phyloP scores from a whole-genome alignment of 2,888 invertebrate species.

The Minunthozetes semirufus region DNA sequence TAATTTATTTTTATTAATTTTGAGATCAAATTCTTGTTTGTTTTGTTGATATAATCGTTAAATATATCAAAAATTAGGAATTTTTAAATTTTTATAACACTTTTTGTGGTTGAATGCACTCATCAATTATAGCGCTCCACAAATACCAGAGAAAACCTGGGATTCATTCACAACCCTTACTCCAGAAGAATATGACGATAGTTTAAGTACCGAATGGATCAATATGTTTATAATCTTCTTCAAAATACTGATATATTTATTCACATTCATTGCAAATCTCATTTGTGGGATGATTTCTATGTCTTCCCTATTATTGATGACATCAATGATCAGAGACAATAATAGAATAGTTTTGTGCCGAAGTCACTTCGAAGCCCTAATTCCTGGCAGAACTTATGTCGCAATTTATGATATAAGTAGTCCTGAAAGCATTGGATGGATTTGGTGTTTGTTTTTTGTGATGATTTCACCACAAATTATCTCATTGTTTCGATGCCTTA shows the following conservation, averaged over 20 bases:
- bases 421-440: conserved; percentile 45
- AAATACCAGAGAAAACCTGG: conserved; percentile 35
- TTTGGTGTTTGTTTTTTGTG: conserved; percentile 46
- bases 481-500: conserved; percentile 44
- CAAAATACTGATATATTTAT: conserved; percentile 39
- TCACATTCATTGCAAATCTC: conserved; percentile 40
- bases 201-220: conserved; percentile 38
- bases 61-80: too few species aligned
- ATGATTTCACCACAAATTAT: conserved; percentile 45
- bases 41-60: too few species aligned
- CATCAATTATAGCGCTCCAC: background rate
- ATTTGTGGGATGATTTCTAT: conserved; percentile 39
- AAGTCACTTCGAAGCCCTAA: conserved; percentile 36
- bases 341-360: conserved; percentile 48
- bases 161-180: conserved; percentile 40
- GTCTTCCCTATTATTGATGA: conserved; percentile 69
- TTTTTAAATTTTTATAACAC: too few species aligned
- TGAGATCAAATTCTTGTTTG: too few species aligned
- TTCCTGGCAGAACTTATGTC: conserved; percentile 4
- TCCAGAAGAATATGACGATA: conserved; percentile 40
- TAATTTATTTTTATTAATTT: too few species aligned
- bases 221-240: conserved; percentile 39
- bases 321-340: conserved; percentile 71
- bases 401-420: conserved; percentile 28
- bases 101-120: too few species aligned